These are phyloP conservation scores for Nudaria mundana DNA, from an alignment of 2,888 invertebrate species.

Conservation along the genomic window DNA sequence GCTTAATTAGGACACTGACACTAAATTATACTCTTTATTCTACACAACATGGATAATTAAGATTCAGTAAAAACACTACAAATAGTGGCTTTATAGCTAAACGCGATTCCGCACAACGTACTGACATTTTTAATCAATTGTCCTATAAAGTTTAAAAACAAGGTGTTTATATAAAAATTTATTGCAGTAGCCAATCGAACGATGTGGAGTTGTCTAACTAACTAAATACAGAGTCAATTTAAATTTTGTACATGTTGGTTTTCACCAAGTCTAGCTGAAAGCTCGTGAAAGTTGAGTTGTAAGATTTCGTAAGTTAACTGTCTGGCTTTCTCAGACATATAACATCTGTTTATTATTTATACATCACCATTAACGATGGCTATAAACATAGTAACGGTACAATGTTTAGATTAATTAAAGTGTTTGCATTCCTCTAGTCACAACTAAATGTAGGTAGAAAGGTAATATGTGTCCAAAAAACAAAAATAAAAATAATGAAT, in stretches of 20 bases:
- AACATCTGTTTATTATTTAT: constrained; percentile 29
- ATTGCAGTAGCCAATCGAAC: neutral
- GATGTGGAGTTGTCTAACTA: neutral
- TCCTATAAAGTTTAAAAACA: neutral
- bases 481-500: no score
- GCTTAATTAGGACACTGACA: no score
- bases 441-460: constrained; percentile 1
- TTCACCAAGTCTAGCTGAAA: constrained; percentile 35
- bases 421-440: no score
- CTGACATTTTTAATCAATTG: neutral
- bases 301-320: constrained; percentile 25
- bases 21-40: no score
- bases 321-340: constrained; percentile 41
- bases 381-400: no score
- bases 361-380: constrained; percentile 12
- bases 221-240: neutral
- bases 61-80: no score
- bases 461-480: neutral
- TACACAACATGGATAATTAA: no score
- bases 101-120: no score
- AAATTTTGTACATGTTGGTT: constrained; percentile 1
- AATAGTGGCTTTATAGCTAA: no score
- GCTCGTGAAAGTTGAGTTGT: constrained; percentile 42
- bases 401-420: no score
- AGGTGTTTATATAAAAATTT: neutral